Base-by-base conservation (phyloP, 2,888 invertebrate genomes). In the Zhuqinia jingwanae region DNA sequence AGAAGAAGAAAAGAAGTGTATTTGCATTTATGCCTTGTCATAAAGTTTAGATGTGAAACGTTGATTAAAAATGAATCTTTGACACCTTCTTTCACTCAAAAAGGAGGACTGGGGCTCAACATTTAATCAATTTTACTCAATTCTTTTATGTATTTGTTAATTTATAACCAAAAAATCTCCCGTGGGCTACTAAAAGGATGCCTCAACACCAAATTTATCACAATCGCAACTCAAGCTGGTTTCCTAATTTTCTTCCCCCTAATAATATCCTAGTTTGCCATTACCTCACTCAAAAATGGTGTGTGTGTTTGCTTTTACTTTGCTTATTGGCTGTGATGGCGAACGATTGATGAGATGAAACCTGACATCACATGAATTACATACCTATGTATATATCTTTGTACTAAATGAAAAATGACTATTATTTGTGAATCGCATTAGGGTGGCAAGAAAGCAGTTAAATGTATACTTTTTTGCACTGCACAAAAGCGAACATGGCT, bases 31-130 rank as follows among this genome's bases (percentile, higher is more conserved):
- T 17, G 2, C 20, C 20, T n/a, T 6, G 1, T 53, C 58, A 22
- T 25, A 56, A 2, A 20, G 22, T 20, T 56, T 63, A 36, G 63
- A 63, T 68, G 42, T 25, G 22, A 70, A 70, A 47, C 25, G 47
- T 15, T 2, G 17, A 70, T 42, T 22, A 70, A 75, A 75, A 75
- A 75, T 53, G 53, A 53, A 53, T 75, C n/a, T 75, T 75, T 75
- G 75, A 75, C 75, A 75, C 75, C 53, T 75, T 25, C 11, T 36
- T 17, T 56, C 56, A 20, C 56, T 20, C 3, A 20, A 56, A 50
- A 56, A 20, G 20, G 11, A 70, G 25, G 2, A 13, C 2, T 22
- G n/a, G 13, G 15, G 70, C 36, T 36, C 3, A 36, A 36, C 36
- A 36, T 8, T 36, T 36, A 36, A 36, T 36, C 36, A 36, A 36